These are phyloP conservation scores for Brevipalpus yothersi DNA, from an alignment of 1,140 invertebrate species.

Conservation along the genomic window DNA sequence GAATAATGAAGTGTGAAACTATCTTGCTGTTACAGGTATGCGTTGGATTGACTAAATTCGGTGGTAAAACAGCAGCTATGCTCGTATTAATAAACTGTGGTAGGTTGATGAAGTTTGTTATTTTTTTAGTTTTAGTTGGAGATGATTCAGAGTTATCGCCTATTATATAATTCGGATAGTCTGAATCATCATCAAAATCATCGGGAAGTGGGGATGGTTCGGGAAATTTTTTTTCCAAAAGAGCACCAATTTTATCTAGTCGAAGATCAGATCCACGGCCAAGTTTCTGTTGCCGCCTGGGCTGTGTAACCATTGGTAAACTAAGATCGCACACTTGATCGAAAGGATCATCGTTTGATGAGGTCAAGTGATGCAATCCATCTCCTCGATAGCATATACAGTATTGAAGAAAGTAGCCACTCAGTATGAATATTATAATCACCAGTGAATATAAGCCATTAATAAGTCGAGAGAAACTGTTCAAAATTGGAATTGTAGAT, in stretches of 20 bases:
- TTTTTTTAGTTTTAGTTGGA: too few relatives aligned
- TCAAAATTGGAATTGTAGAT: not conserved
- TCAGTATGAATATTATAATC: conserved; percentile 4
- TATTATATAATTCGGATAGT: too few relatives aligned
- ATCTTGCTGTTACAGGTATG: not conserved
- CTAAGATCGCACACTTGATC: too few relatives aligned
- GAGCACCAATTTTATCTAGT: not conserved
- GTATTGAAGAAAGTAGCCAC: conserved; percentile 12
- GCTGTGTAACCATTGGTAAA: too few relatives aligned
- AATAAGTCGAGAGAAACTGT: not conserved
- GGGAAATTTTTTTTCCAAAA: too few relatives aligned
- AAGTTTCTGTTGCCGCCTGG: not conserved
- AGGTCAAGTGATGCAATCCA: conserved; percentile 2
- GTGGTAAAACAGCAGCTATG: too few relatives aligned
- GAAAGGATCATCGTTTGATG: not conserved
- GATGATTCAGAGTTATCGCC: too few relatives aligned
- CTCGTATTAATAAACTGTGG: too few relatives aligned
- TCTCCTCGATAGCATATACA: conserved; percentile 10
- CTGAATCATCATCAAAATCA: too few relatives aligned
- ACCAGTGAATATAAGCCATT: conserved; percentile 4
- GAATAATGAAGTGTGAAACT: conserved; percentile 7
- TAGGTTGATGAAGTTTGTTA: too few relatives aligned
- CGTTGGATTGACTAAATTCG: not conserved
- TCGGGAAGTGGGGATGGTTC: too few relatives aligned
- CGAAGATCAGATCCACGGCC: not conserved